Percentiles rank a stretch among this genome's conserved stretches.
These are phyloP conservation scores for Chiloscyllium plagiosum DNA, from an alignment of 2,113 vertebrate genomes.

Conservation along the genomic window DNA sequence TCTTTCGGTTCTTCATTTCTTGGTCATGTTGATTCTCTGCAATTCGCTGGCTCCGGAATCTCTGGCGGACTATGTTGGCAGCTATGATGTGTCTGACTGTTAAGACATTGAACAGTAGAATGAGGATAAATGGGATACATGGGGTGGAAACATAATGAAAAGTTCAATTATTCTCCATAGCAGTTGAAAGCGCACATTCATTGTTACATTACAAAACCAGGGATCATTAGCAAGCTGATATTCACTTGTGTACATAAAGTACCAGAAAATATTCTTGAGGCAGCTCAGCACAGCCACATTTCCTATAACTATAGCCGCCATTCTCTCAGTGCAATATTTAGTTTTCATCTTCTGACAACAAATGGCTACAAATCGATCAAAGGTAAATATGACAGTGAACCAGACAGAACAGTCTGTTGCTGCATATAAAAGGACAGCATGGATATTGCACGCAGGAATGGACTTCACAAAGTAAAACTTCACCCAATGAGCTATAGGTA, in stretches of 20 bases:
- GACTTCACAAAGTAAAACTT: background rate
- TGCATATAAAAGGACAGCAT: background rate
- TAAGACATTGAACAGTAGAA: background rate
- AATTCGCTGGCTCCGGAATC: background rate
- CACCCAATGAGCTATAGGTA: background rate
- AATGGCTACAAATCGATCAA: background rate
- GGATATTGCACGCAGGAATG: background rate
- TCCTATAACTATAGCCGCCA: background rate
- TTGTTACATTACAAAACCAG: background rate
- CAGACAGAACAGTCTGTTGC: background rate
- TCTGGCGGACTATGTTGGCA: background rate
- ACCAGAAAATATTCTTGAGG: background rate
- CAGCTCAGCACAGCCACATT: background rate
- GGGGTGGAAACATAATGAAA: background rate
- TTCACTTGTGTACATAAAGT: no score
- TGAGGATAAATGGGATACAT: background rate
- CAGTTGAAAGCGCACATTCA: background rate
- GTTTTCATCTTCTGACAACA: background rate
- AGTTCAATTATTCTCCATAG: background rate
- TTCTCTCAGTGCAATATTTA: background rate
- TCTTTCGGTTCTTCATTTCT: background rate
- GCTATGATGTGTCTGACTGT: background rate
- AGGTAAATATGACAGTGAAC: background rate
- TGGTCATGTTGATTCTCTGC: background rate
- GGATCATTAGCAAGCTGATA: background rate